Base-by-base conservation (phyloP, 2,888 invertebrate genomes). In the Tridacna crocea region DNA sequence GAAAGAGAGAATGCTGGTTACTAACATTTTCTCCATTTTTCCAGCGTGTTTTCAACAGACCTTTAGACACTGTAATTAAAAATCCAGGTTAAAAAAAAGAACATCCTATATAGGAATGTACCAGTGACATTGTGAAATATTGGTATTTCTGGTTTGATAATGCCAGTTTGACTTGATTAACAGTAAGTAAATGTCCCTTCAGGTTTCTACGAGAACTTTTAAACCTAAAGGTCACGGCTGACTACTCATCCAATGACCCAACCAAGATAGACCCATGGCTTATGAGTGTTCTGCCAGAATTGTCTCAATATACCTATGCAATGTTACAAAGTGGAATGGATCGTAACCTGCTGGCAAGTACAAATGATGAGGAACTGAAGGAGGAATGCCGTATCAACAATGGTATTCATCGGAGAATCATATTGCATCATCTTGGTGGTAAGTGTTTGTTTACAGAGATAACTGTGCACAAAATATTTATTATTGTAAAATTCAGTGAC, bases 261-360 rank as follows among this genome's bases (percentile, higher is more conserved):
- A 97, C 97, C n/a, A 97, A 97, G 94, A 96, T 99, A 27, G 91
- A 93, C 76, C 90, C 91, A 13, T 94, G 93, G 93, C 85, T 99
- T 63, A 97, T 96, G 92, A 96, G 96, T 65, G 96, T 99, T 81
- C 98, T 98, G 0, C 96, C 97, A 4, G 98, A 98, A 94, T 98
- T 98, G 94, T 97, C 98, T 75, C 98, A 98, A 89, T 99, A 99
- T 95, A 99, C 99, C 0, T 99, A 99, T 95, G 97, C 97, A 75
- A 97, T 99, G 97, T 95, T 99, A 75, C 98, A 98, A 93, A 97
- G 98, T 46, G 99, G 99, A 22, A 97, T 99, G 55, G 99, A 99
- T 94, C 97, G 97, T 93, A 97, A 97, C 88, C 97, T 97, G 15
- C 96, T 99, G 82, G 96, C 97, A 84, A 94, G 93, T 68, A 91